Base-by-base conservation (phyloP, 2,888 invertebrate species). In the Ophion ellenae region DNA sequence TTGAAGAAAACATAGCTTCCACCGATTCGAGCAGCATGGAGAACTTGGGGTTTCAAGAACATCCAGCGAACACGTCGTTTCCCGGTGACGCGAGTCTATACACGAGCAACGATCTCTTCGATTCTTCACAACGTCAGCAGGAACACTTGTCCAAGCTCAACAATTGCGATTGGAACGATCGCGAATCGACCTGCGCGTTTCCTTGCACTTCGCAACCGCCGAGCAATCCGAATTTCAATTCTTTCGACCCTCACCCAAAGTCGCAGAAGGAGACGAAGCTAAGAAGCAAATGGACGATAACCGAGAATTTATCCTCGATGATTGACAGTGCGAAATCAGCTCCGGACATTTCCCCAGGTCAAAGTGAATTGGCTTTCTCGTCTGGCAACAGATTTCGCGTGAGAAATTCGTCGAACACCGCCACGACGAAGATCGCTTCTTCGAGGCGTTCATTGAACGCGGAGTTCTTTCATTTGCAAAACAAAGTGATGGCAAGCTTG, bases 1-100 rank as follows among this genome's bases (percentile, higher is more conserved):
- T 93, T 3, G 91, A 91, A 2, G 88, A 90, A n/a, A 89, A 76
- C 20, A 63, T 70, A 32, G 20, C 2, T 5, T 45, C 63, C 14
- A 83, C 81, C 10, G 14, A 63, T 24, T 67, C 77, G 32, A 36
- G 59, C 14, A 76, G 57, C 3, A 84, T 87, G 0, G 69, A 75
- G 7, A 76, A 77, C 0, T 74, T 73, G 1, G 73, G 70, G 3
- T 88, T 89, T 14, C 89, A 83, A 14, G 91, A 87, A 64, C 84
- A 87, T 67, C 77, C 66, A 17, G 86, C 90, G 7, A 87, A 79
- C 24, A 81, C 88, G 28, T 92, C 92, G 10, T 92, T 93, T 83
- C 93, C 93, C 24, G 93, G 93, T n/a, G 93, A 93, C 14, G 91
- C 93, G 11, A 91, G 92, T 3, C 88, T 92, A 17, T 93, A 93